Percentiles rank a stretch among this genome's conserved stretches.
These are phyloP conservation scores for Actinernus sp. DNA, from an alignment of 92 coral and sea anemone genomes.

Conservation along the genomic window DNA sequence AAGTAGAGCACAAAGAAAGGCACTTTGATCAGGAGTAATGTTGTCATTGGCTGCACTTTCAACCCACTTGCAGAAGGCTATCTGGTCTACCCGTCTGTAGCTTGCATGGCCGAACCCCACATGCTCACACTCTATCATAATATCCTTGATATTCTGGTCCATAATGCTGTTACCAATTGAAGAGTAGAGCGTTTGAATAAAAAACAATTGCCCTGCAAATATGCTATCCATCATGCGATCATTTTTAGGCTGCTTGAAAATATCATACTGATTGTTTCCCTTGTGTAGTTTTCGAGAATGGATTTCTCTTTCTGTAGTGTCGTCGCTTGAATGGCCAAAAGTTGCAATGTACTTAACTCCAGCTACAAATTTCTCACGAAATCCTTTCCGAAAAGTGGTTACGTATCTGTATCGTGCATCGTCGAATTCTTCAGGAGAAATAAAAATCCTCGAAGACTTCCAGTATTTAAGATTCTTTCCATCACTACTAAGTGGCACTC, in stretches of 20 bases:
- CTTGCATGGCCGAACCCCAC: constrained; percentile 39
- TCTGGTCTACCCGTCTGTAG: not conserved
- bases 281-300: not conserved
- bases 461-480: constrained; percentile 26
- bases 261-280: constrained; percentile 68
- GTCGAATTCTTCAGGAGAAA: constrained; percentile 6
- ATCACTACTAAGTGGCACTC: not conserved
- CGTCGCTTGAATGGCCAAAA: not conserved
- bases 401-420: constrained; percentile 46
- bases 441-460: constrained; percentile 15
- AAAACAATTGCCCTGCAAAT: constrained; percentile 52
- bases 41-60: not conserved
- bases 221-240: not conserved
- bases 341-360: no score
- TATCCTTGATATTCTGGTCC: constrained; percentile 28
- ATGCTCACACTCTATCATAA: constrained; percentile 70
- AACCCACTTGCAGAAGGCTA: constrained; percentile 22
- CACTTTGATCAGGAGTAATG: constrained; percentile 18
- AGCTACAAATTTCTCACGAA: not conserved
- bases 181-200: constrained; percentile 38
- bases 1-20: constrained; percentile 56
- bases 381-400: constrained; percentile 10
- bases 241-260: constrained; percentile 37
- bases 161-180: not conserved
- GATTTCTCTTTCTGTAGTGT: not conserved